These are phyloP conservation scores for Euproctis similis DNA, from an alignment of 2,888 invertebrate genomes.

Conservation along the genomic window DNA sequence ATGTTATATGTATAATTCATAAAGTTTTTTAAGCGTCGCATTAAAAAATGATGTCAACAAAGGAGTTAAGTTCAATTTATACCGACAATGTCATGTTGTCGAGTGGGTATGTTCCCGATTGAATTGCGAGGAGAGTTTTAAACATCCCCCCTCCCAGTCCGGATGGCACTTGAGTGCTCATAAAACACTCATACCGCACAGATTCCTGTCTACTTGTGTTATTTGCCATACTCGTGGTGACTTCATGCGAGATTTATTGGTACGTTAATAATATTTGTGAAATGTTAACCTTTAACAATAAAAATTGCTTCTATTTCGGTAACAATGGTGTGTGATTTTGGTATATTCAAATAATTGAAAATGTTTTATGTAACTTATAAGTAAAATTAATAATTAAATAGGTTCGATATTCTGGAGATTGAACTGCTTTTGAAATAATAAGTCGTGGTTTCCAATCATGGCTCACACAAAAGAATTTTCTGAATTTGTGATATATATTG, in stretches of 20 bases:
- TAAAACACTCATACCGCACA: constrained; percentile 62
- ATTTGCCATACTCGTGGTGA: constrained; percentile 35
- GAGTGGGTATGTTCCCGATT: constrained; percentile 48
- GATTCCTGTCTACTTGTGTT: constrained; percentile 45
- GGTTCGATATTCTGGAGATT: no score
- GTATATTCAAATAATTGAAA: no score
- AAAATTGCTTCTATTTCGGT: constrained; percentile 1
- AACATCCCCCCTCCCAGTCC: constrained; percentile 53
- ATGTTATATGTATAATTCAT: no score
- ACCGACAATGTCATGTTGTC: constrained; percentile 59
- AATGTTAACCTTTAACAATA: constrained; percentile 1
- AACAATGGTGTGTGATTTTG: no score
- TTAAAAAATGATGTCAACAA: constrained; percentile 43
- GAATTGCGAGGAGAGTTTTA: constrained; percentile 51
- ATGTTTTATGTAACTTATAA: no score
- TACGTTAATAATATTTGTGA: constrained; percentile 15
- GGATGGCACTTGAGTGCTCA: constrained; percentile 63
- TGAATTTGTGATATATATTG: no score
- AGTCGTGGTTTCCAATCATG: no score
- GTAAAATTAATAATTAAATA: no score
- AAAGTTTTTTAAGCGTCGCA: constrained; percentile 50
- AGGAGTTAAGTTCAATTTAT: constrained; percentile 49
- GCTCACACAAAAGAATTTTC: no score
- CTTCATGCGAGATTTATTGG: constrained; percentile 25
- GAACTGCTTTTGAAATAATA: no score